Evolutionary conservation across 2,113 vertebrate genomes (phyloP).

Genomic region (Anser brachyrhynchus): DNA sequence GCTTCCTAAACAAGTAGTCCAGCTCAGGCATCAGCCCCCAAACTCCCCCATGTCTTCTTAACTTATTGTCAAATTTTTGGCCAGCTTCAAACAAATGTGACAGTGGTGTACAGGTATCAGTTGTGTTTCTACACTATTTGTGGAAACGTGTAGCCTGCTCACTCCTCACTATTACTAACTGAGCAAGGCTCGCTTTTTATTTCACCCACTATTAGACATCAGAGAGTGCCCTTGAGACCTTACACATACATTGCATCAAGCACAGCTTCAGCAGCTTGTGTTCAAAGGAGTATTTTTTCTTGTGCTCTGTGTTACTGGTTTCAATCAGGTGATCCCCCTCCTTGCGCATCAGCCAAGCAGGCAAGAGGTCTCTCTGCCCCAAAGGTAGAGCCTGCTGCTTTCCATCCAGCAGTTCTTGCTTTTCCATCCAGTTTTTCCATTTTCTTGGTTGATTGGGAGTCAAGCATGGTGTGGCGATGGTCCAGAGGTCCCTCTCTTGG

Average conservation of each 20-base stretch:
- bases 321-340: rapidly evolving
- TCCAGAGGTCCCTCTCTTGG: not conserved
- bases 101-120: no score
- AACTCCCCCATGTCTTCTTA: not conserved
- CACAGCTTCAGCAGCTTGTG: not conserved
- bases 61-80: not conserved
- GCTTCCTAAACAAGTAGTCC: not conserved
- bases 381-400: not conserved
- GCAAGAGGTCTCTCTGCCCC: not conserved
- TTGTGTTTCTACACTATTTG: not conserved
- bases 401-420: no score
- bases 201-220: not conserved
- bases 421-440: not conserved
- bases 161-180: not conserved
- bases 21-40: not conserved
- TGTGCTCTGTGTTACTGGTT: not conserved
- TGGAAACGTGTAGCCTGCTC: not conserved
- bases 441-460: not conserved
- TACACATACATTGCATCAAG: not conserved
- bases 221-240: not conserved
- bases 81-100: not conserved
- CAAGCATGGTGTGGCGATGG: no score
- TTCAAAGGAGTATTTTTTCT: not conserved
- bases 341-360: not conserved
- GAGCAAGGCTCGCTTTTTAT: not conserved